phyloP scores from a whole-genome alignment of 2,888 invertebrate species.

The Taenaris catops region DNA sequence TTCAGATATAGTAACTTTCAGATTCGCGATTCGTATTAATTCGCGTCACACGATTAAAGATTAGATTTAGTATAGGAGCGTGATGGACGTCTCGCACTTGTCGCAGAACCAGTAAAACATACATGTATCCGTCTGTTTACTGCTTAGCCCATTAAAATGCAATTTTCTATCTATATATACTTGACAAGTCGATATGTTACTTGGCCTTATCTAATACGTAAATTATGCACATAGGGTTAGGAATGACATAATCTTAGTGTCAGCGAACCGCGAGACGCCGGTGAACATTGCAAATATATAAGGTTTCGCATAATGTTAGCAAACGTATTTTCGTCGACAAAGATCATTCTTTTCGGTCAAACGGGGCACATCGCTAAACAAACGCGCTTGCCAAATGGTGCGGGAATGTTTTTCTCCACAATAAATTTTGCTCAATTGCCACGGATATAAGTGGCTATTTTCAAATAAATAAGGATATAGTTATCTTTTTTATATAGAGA shows the following conservation, averaged over 20 bases:
- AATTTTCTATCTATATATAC: conserved; percentile 28
- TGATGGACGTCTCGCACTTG: conserved; percentile 40
- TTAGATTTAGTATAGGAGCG: too few species aligned
- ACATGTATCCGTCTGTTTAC: conserved; percentile 45
- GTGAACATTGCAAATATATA: conserved; percentile 14
- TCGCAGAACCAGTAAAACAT: conserved; percentile 28
- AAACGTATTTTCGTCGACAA: too few species aligned
- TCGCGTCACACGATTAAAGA: too few species aligned
- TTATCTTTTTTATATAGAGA: neutral
- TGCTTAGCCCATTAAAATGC: conserved; percentile 47
- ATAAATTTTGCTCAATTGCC: conserved; percentile 18
- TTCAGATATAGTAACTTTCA: too few species aligned
- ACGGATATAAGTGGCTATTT: conserved; percentile 10
- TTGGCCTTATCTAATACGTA: conserved; percentile 22
- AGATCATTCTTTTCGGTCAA: too few species aligned
- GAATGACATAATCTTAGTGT: conserved; percentile 19
- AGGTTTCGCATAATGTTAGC: conserved; percentile 6
- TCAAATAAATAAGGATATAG: neutral
- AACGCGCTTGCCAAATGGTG: conserved; percentile 18
- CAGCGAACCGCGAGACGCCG: conserved; percentile 16
- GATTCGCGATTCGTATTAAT: too few species aligned
- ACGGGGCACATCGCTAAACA: too few species aligned
- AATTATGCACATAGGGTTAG: conserved; percentile 13
- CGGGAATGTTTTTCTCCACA: conserved; percentile 15
- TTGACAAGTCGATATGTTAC: conserved; percentile 19